A percentile compares a stretch with the other conserved stretches of the same genome.
Evolutionary conservation across 30 jellyfish, hydroid and myxozoan genomes (phyloP).

Genomic region (Sanderia malayensis): DNA sequence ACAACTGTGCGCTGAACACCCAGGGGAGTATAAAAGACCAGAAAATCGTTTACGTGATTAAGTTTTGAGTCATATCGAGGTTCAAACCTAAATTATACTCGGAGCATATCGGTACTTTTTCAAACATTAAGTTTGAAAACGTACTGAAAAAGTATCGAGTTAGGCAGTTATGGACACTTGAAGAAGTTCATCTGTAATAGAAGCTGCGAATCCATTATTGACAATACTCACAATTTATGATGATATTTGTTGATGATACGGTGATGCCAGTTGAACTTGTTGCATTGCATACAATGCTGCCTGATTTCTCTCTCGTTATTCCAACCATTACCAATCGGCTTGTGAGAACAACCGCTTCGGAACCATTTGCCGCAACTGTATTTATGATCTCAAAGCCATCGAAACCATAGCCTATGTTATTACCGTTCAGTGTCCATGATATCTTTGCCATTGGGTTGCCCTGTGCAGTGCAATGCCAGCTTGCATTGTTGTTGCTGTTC

Average conservation of each 20-base stretch:
- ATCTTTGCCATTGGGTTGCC: conserved; percentile 30
- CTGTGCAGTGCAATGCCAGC: conserved; percentile 3
- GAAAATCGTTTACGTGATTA: too few species aligned
- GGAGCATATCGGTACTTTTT: too few species aligned
- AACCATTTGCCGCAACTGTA: conserved; percentile 6
- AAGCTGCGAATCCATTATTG: too few species aligned
- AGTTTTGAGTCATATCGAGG: too few species aligned
- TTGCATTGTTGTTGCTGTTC: background rate
- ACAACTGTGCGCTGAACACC: too few species aligned
- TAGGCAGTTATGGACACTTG: too few species aligned
- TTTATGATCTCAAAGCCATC: conserved; percentile 35
- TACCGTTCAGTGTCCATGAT: conserved; percentile 27
- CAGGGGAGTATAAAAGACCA: too few species aligned
- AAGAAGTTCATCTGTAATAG: too few species aligned
- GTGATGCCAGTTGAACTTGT: conserved; percentile 22
- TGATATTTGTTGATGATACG: background rate
- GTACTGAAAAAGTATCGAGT: too few species aligned
- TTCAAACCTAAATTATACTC: too few species aligned
- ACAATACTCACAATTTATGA: conserved; percentile 39
- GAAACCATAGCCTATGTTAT: background rate
- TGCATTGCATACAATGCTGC: conserved; percentile 27
- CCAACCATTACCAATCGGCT: conserved; percentile 27
- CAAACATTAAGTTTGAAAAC: too few species aligned
- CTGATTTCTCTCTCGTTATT: conserved; percentile 21
- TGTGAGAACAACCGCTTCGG: conserved; percentile 4